Base-by-base conservation (phyloP, 2,888 invertebrate species). In the Ceraclea dissimilis region DNA sequence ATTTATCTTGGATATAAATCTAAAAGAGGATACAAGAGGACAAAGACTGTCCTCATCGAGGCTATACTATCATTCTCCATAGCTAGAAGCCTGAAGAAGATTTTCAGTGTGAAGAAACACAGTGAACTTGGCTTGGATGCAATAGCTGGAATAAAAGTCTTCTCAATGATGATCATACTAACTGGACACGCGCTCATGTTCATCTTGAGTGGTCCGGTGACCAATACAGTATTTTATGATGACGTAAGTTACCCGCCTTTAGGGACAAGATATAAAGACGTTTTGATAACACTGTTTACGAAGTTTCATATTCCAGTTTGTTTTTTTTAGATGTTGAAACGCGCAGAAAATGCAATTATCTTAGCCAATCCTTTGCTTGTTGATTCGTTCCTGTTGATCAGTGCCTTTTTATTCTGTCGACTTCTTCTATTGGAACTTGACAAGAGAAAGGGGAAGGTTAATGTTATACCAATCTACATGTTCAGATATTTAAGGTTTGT, bases 341-440 rank as follows among this genome's bases (percentile, higher is more conserved):
- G 77, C 55, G 74, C 82, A 18, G 72, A 76, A 58, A 82, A 84
- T 66, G 79, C 80, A 0, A 77, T 85, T 54, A 79, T 86, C 67
- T 65, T 83, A 48, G 87, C 86, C 70, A 85, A 84, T 62, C 78
- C 85, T 1, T 70, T 88, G 5, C 72, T 87, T 11, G 87, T 88
- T n/a, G 88, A 88, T 64, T 83, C 84, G 0, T 88, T 87, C 67
- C 70, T 88, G 56, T 74, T 86, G 64, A 70, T 87, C 33, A 84
- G 87, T 65, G 87, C 86, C 5, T 86, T 88, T 67, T 74, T 87
- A 20, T 82, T 87, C 69, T 79, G 82, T 63, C 76, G 84, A 56
- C 74, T 87, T n/a, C 70, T 87, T 1, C 72, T 87, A 2, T 70
- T 81, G 18, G 86, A 86, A 68, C 68, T 87, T 60, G 84, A 86